phyloP scores from a whole-genome alignment of 2,113 vertebrate genomes.

The Clarias batrachus region DNA sequence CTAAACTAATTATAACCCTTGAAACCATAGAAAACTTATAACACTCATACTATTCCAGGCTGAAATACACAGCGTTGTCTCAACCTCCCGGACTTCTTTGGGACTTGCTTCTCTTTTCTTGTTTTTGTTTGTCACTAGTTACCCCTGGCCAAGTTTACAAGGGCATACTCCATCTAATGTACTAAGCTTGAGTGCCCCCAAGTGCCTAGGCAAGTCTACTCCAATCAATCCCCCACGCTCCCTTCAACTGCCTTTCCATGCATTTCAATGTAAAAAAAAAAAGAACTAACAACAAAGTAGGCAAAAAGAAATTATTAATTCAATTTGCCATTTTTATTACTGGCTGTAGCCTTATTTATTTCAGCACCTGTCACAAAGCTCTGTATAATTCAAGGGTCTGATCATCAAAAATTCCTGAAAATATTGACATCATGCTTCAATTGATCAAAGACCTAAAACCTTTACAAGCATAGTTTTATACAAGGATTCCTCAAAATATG shows the following conservation, averaged over 20 bases:
- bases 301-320: background rate
- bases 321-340: background rate
- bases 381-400: no score
- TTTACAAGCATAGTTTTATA: no score
- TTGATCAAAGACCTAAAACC: no score
- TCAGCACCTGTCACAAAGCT: no score
- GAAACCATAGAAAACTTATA: background rate
- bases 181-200: background rate
- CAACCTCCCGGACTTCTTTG: background rate
- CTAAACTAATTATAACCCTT: background rate
- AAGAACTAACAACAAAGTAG: background rate
- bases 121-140: constrained; percentile 12
- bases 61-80: background rate
- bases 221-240: background rate
- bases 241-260: background rate
- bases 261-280: background rate
- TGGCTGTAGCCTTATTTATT: no score
- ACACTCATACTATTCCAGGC: background rate
- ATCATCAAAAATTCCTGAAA: no score
- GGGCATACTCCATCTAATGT: background rate
- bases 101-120: background rate
- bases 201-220: background rate
- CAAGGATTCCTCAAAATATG: no score
- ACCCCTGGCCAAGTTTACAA: background rate
- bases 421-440: no score